These are phyloP conservation scores for Pseudoips prasinana DNA, from an alignment of 2,888 invertebrate species.

Conservation along the genomic window DNA sequence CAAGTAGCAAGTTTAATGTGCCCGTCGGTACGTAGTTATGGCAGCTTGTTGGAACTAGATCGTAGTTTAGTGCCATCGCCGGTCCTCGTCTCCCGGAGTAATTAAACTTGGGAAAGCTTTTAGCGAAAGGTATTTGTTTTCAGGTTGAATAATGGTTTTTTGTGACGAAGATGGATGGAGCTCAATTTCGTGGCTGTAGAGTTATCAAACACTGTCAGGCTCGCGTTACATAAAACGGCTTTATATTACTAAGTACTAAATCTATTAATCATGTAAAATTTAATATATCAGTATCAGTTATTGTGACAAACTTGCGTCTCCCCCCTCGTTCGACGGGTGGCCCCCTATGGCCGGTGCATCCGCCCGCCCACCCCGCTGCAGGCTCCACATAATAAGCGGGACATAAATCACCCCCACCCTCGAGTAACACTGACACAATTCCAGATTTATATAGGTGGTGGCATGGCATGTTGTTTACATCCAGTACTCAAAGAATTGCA, in stretches of 20 bases:
- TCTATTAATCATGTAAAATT: too few relatives aligned
- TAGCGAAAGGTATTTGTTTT: slow-evolving; percentile 35
- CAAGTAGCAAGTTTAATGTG: slow-evolving; percentile 41
- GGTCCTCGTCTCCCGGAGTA: slow-evolving; percentile 31
- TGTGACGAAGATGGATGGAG: slow-evolving; percentile 31
- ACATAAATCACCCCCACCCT: slow-evolving; percentile 10
- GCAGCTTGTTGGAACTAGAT: slow-evolving; percentile 27
- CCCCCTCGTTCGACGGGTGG: too few relatives aligned
- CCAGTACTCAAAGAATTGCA: slow-evolving; percentile 3
- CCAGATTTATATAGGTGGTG: slow-evolving; percentile 21
- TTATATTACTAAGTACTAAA: too few relatives aligned
- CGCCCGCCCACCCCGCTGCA: slow-evolving; percentile 4
- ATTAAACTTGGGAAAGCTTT: slow-evolving; percentile 42
- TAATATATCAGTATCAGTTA: too few relatives aligned
- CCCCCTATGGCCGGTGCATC: not conserved
- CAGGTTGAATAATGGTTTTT: slow-evolving; percentile 33
- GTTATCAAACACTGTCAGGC: slow-evolving; percentile 17
- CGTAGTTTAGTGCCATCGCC: slow-evolving; percentile 27
- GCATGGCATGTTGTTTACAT: slow-evolving; percentile 21
- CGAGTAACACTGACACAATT: slow-evolving; percentile 29
- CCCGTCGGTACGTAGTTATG: slow-evolving; percentile 30
- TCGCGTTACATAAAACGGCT: slow-evolving; percentile 1
- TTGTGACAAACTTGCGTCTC: too few relatives aligned
- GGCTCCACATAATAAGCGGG: slow-evolving; percentile 11
- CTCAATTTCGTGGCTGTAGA: slow-evolving; percentile 19